Percentiles rank a stretch among this genome's conserved stretches.
phyloP scores from a whole-genome alignment of 2,888 invertebrate species.

The Oligia fasciuncula region DNA sequence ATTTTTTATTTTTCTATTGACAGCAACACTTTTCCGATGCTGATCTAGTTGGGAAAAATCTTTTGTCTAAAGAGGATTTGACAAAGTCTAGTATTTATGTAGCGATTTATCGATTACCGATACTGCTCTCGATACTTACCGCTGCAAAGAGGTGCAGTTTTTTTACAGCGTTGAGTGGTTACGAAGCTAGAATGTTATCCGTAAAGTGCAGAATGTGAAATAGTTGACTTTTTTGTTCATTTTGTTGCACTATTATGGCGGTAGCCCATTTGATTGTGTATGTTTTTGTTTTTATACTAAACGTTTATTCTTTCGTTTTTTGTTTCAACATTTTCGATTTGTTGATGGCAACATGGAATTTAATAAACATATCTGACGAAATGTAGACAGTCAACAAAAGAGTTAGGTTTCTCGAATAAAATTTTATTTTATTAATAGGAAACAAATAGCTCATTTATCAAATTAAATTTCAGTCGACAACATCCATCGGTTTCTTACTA shows the following conservation, averaged over 20 bases:
- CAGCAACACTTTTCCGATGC: too few relatives aligned
- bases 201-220: not conserved
- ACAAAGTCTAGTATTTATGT: constrained; percentile 15
- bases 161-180: not conserved
- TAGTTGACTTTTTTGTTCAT: not conserved
- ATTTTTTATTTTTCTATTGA: too few relatives aligned
- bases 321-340: not conserved
- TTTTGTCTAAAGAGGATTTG: constrained; percentile 9
- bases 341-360: too few relatives aligned
- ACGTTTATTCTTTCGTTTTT: not conserved
- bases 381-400: too few relatives aligned
- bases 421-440: too few relatives aligned
- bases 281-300: not conserved
- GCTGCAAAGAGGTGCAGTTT: not conserved
- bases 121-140: constrained; percentile 9
- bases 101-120: constrained; percentile 29
- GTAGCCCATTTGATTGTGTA: not conserved
- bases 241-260: not conserved
- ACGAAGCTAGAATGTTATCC: not conserved
- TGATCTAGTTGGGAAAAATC: not conserved
- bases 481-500: too few relatives aligned
- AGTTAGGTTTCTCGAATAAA: too few relatives aligned
- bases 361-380: too few relatives aligned
- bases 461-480: too few relatives aligned
- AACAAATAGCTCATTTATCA: too few relatives aligned